Conservation (phyloP, 2,888 invertebrate species). For the Tachina fera region DNA sequence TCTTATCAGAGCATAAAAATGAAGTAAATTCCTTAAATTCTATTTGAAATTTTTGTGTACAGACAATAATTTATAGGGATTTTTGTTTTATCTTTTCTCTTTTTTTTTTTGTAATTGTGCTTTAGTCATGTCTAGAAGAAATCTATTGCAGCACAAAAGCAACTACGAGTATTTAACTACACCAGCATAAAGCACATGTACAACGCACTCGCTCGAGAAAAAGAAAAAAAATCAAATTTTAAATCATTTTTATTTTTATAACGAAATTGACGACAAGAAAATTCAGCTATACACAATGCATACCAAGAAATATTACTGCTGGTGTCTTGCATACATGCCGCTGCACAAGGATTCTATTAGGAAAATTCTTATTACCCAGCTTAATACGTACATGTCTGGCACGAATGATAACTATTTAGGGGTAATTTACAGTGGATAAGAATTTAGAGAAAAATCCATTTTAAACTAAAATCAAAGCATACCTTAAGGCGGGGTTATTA, state of each 20-base stretch:
- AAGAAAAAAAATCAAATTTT: background rate
- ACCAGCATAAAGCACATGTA: background rate
- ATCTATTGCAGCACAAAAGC: conserved; percentile 24
- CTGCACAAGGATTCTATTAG: conserved; percentile 3
- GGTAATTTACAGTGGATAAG: conserved; percentile 27
- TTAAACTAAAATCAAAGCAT: background rate
- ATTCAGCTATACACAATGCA: conserved; percentile 1
- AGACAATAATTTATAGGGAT: conserved; percentile 52
- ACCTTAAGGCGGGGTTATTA: too few relatives aligned
- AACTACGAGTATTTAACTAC: conserved; percentile 23
- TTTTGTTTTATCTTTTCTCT: background rate
- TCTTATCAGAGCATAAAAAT: conserved; percentile 37
- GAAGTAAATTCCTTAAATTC: conserved; percentile 60
- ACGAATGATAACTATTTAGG: background rate
- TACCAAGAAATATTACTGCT: conserved; percentile 4
- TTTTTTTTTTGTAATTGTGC: background rate
- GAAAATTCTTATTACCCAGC: conserved; percentile 4
- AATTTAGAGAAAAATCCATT: background rate
- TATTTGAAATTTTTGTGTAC: conserved; percentile 57
- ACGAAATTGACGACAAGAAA: conserved; percentile 44
- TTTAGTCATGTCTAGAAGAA: conserved; percentile 46
- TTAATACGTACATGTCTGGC: conserved; percentile 46
- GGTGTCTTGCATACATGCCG: background rate
- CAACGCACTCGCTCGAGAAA: background rate
- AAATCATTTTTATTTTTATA: conserved; percentile 53